Conservation (phyloP, 92 coral and sea anemone species). For the Phenganax subtilis region DNA sequence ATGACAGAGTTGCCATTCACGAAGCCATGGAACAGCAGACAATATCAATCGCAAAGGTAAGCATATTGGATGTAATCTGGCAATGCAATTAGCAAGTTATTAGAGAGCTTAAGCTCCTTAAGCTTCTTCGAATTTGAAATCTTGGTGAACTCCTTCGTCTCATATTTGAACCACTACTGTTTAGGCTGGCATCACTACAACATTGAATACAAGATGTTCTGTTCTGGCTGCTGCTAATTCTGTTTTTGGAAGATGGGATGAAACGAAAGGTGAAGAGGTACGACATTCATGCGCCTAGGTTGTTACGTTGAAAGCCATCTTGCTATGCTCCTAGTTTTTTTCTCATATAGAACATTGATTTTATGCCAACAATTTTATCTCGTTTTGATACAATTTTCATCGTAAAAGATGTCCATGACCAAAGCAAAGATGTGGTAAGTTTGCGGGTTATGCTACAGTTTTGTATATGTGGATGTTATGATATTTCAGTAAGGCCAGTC, state of each 20-base stretch:
- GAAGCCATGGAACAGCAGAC: constrained; percentile 99
- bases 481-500: no score
- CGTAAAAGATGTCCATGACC: constrained; percentile 96
- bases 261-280: constrained; percentile 94
- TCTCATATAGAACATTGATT: constrained; percentile 73
- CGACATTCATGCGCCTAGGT: not conserved
- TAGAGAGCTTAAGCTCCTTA: no score
- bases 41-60: constrained; percentile 90
- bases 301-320: not conserved
- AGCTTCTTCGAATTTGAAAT: no score
- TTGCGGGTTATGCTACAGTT: not conserved
- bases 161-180: not conserved
- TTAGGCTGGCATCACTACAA: constrained; percentile 97
- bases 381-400: constrained; percentile 96
- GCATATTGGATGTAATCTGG: no score
- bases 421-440: constrained; percentile 85
- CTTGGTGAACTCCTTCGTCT: no score
- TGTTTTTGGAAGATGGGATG: constrained; percentile 99
- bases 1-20: constrained; percentile 98
- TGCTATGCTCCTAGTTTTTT: not conserved
- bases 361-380: constrained; percentile 97
- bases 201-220: constrained; percentile 90
- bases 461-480: not conserved
- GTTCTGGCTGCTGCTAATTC: constrained; percentile 98
- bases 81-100: no score